Evolutionary conservation across 2,797 vertebrate genomes (phyloP), one percentile per base, ranked within the genome.

Genomic region (Otolemur crassicaudatus): DNA sequence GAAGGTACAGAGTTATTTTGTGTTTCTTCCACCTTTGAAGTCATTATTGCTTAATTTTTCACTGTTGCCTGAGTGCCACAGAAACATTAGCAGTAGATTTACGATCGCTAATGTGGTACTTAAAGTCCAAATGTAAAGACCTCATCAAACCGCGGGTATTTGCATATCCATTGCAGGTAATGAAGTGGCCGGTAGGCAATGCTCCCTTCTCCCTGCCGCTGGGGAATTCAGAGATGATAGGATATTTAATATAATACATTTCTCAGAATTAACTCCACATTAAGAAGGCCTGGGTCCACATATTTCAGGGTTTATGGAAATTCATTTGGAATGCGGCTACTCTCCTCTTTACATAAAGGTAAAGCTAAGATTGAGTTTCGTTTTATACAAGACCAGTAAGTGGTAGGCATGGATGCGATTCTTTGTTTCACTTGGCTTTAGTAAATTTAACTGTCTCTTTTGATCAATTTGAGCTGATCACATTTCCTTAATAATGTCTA

Each of bases 71-170:
- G 86, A 80, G 67, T 96, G 94, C 95, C 77, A 94, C 77, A 95
- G 92, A 10, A 91, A 91, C 84, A 7, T 94, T 97, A 94, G 83
- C 77, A 77, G 83, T 82, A 72, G 96, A 94, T 97, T 98, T 96
- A 96, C 98, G 98, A 98, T 98, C 98, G 97, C 92, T 98, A 95
- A 98, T 98, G 93, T 63, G 85, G 43, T 90, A 63, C 89, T 98
- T 97, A 97, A 95, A 98, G 97, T 97, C 98, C 96, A 98, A 98
- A 98, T 98, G 84, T 96, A 98, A 98, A 98, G 98, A 98, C 96
- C 97, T 98, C 96, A 98, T 98, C 98, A 98, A 79, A 98, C 93
- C 97, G 96, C 90, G 72, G 84, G 79, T 98, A 98, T 98, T 98
- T 98, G 96, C 97, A 98, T 98, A 97, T 96, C 97, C 96, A 96